Conservation (phyloP, 1,140 invertebrate genomes). For the Drosophila nasuta region DNA sequence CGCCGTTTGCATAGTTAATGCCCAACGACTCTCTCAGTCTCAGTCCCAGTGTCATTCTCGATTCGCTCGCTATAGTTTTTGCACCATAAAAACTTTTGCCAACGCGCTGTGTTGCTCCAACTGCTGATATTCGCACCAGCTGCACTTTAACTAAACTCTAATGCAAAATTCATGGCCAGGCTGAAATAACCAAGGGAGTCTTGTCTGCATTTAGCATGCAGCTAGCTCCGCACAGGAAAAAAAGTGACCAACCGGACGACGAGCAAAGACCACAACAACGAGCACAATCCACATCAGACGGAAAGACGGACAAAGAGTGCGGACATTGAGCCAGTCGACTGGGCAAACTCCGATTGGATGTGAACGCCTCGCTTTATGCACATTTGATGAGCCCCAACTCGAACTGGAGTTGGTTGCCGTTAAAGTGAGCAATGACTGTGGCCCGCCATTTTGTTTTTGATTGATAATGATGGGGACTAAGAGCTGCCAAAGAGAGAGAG, state of each 20-base stretch:
- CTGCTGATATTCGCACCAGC: slow-evolving; percentile 68
- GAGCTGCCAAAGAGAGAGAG: not conserved
- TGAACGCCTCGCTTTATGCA: slow-evolving; percentile 25
- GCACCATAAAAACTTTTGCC: slow-evolving; percentile 43
- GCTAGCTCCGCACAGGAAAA: slow-evolving; percentile 46
- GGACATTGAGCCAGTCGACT: not conserved
- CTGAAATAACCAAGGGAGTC: slow-evolving; percentile 34
- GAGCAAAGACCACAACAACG: slow-evolving; percentile 63
- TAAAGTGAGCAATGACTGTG: slow-evolving; percentile 38
- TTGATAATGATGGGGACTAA: slow-evolving; percentile 46
- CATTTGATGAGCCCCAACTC: slow-evolving; percentile 29
- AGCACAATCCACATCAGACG: slow-evolving; percentile 19
- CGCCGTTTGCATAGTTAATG: slow-evolving; percentile 53
- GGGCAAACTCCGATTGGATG: slow-evolving; percentile 15
- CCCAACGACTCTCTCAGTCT: not conserved
- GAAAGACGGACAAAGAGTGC: not conserved
- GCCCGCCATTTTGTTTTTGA: slow-evolving; percentile 56
- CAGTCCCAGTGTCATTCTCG: slow-evolving; percentile 19
- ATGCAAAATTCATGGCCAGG: slow-evolving; percentile 78
- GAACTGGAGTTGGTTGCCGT: not conserved
- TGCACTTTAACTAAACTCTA: slow-evolving; percentile 82
- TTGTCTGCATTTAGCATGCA: slow-evolving; percentile 73
- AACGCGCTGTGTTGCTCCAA: not conserved
- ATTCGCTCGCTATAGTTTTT: slow-evolving; percentile 23
- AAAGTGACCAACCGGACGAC: slow-evolving; percentile 61